phyloP scores from a whole-genome alignment of 2,113 vertebrate species.

The Tenebrosternarchus preto region DNA sequence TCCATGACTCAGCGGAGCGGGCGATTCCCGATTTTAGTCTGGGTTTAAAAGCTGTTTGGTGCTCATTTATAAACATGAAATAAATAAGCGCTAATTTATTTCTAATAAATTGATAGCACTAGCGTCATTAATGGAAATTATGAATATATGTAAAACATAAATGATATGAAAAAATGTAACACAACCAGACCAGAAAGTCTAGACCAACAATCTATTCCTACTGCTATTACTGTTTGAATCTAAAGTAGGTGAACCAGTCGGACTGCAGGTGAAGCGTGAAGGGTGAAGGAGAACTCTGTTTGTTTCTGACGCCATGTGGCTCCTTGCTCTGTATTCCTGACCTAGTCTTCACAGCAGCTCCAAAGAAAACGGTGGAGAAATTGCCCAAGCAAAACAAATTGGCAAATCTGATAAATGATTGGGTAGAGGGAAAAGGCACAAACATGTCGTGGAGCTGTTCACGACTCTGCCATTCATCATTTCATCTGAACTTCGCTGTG shows the following conservation, averaged over 20 bases:
- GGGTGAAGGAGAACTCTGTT: background rate
- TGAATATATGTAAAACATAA: too few species aligned
- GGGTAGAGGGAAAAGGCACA: background rate
- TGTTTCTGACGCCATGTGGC: background rate
- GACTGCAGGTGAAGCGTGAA: too few species aligned
- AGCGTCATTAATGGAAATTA: background rate
- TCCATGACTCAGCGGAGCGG: too few species aligned
- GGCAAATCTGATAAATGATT: slow-evolving; percentile 4
- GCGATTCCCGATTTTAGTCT: too few species aligned
- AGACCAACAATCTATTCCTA: too few species aligned
- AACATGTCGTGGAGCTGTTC: background rate
- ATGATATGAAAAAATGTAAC: background rate
- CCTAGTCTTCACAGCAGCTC: background rate
- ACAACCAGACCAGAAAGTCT: too few species aligned
- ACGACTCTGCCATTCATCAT: slow-evolving; percentile 5
- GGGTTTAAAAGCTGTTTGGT: background rate
- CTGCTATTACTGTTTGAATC: too few species aligned
- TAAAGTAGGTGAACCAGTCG: too few species aligned
- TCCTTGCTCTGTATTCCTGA: background rate
- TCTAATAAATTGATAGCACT: too few species aligned
- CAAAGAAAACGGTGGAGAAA: background rate
- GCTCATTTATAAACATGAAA: background rate
- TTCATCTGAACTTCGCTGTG: background rate
- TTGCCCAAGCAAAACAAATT: background rate
- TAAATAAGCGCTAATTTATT: background rate